Conservation (phyloP, 2,797 vertebrate genomes). For the Peromyscus attwateri region DNA sequence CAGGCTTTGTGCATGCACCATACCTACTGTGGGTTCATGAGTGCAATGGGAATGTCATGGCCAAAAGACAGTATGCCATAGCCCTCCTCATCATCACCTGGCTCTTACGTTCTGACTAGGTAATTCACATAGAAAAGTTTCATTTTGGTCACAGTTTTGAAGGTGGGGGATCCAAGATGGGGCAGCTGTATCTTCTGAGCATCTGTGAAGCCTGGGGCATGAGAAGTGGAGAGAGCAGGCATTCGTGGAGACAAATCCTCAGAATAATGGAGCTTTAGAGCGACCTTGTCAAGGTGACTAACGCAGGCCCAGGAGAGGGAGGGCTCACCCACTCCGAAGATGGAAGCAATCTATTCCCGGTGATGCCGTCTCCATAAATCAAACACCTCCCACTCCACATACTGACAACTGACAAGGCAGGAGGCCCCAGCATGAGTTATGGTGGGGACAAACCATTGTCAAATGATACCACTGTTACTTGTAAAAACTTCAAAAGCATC, state of each 20-base stretch:
- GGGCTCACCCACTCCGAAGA: not conserved
- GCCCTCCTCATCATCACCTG: not conserved
- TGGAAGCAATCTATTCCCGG: not conserved
- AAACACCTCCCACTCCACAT: not conserved
- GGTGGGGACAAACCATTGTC: not conserved
- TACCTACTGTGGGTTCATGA: not conserved
- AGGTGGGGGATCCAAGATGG: not conserved
- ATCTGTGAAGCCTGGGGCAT: not conserved
- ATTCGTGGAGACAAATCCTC: too few species aligned
- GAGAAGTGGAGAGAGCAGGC: not conserved
- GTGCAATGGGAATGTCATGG: rapidly evolving
- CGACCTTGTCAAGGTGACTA: not conserved
- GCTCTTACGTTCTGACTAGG: not conserved
- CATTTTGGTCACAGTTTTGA: not conserved
- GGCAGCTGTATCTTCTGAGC: not conserved
- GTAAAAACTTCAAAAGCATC: not conserved
- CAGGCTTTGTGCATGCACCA: not conserved
- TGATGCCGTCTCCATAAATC: too few species aligned
- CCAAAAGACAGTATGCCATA: not conserved
- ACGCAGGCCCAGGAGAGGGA: not conserved
- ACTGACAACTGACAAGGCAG: not conserved
- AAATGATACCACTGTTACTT: not conserved
- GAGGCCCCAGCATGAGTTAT: not conserved
- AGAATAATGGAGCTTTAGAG: not conserved
- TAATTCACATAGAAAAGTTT: not conserved